phyloP scores from a whole-genome alignment of 2,113 vertebrate species.

The Buteo buteo region DNA sequence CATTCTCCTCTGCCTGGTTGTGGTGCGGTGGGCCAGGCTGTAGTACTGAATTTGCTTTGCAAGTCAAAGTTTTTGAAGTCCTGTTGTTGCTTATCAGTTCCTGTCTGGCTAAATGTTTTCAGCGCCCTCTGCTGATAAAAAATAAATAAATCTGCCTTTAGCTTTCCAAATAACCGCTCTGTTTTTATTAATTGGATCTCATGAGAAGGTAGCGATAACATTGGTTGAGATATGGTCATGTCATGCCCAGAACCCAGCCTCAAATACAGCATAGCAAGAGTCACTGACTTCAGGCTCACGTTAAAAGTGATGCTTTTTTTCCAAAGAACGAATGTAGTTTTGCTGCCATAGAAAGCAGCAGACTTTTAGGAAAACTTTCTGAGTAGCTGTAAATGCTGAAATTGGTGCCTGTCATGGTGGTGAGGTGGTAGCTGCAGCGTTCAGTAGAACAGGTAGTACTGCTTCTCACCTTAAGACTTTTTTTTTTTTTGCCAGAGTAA shows the following conservation, averaged over 20 bases:
- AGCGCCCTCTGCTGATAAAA: conserved; percentile 39
- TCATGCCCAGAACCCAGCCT: fast-evolving
- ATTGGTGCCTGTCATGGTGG: fast-evolving
- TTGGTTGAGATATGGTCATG: fast-evolving
- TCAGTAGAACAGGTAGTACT: background rate
- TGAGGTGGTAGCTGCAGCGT: background rate
- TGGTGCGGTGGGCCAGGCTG: too few species aligned
- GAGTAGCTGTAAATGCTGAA: background rate
- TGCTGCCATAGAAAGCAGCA: background rate
- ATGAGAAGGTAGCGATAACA: fast-evolving
- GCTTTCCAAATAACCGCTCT: fast-evolving
- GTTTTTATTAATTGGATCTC: background rate
- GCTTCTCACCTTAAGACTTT: background rate
- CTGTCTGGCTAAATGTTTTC: background rate
- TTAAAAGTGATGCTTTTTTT: background rate
- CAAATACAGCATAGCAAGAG: fast-evolving
- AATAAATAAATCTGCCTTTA: background rate
- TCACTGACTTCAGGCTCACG: fast-evolving
- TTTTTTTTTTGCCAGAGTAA: background rate
- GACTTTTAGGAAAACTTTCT: background rate
- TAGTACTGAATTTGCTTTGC: background rate
- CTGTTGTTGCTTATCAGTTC: fast-evolving
- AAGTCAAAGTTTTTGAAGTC: background rate
- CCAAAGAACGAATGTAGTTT: fast-evolving
- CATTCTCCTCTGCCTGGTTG: background rate